Percentiles rank a stretch among this genome's conserved stretches.
These are phyloP conservation scores for Drosophila cognata DNA, from an alignment of 2,888 invertebrate genomes.

Conservation along the genomic window DNA sequence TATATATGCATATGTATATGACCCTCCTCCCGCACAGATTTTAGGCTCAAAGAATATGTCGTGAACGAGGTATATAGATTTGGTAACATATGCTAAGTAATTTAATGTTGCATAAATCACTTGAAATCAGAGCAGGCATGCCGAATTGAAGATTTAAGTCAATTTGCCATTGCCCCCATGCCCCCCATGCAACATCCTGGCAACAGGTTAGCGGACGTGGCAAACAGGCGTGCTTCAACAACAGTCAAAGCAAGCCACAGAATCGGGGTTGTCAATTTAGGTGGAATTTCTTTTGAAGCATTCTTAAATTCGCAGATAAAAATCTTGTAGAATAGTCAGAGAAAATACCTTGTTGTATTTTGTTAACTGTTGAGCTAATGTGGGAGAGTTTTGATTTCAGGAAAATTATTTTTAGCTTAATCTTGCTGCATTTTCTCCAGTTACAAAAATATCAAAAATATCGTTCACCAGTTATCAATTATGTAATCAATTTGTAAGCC, in stretches of 20 bases:
- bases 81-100: slow-evolving; percentile 57
- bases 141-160: slow-evolving; percentile 16
- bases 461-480: background rate
- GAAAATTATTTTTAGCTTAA: background rate
- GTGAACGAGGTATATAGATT: slow-evolving; percentile 21
- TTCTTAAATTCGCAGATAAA: background rate
- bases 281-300: background rate
- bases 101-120: slow-evolving; percentile 56
- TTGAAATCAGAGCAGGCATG: slow-evolving; percentile 26
- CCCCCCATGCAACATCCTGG: slow-evolving; percentile 9
- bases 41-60: slow-evolving; percentile 19
- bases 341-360: background rate
- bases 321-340: background rate
- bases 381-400: background rate
- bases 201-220: slow-evolving; percentile 42
- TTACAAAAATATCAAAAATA: background rate
- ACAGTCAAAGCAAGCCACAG: background rate
- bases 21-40: background rate
- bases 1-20: background rate
- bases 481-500: background rate
- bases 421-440: background rate
- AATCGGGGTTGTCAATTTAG: background rate
- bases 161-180: slow-evolving; percentile 19
- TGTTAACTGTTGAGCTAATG: background rate
- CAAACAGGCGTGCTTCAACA: background rate